Base-by-base conservation (phyloP, 2,113 vertebrate species). In the Myotis yumanensis region DNA sequence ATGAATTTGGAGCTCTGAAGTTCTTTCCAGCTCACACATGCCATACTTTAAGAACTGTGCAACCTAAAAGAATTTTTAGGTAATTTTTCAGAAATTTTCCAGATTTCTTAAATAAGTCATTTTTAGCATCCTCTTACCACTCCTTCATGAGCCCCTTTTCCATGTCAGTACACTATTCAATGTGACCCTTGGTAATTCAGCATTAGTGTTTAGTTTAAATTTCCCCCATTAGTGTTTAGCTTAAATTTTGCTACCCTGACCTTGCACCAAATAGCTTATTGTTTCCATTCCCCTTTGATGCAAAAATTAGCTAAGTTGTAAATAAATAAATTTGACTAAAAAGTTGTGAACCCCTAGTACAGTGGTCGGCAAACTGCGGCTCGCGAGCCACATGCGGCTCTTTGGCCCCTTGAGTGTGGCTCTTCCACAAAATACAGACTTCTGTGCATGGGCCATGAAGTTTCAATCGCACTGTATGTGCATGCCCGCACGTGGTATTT, bases 201-300 rank as follows among this genome's bases (percentile, higher is more conserved):
- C 11, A 3, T 52, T 32, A 7, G 5, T 4, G 11, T 20, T 86
- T 69, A 17, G 11, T 30, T 83, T 37, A 79, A 89, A 92, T 80
- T 8, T 59, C 1, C 20, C 32, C 6, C 4, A 4, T n/a, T 66
- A 7, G 11, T 4, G 6, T 20, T 86, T 64, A 17, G 17, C 32
- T 83, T 37, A 79, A 89, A 91, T 80, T 54, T 82, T 66, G 51
- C 28, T 66, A 25, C 30, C 20, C 73, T 85, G 43, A 94, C 91
- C 89, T 71, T 54, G 91, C 9, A 57, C 10, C 15, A 81, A 81
- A 68, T 68, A 59, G 25, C 35, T 69, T 72, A 37, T 9, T 57
- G 3, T 66, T 90, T 32, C n/a, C 66, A 18, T 54, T 93, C 86
- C 75, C 28, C 32, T 69, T 30, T 57, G 69, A 71, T 20, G 22